phyloP scores from a whole-genome alignment of 1,140 invertebrate species.

The Dolichoris vasculosae region DNA sequence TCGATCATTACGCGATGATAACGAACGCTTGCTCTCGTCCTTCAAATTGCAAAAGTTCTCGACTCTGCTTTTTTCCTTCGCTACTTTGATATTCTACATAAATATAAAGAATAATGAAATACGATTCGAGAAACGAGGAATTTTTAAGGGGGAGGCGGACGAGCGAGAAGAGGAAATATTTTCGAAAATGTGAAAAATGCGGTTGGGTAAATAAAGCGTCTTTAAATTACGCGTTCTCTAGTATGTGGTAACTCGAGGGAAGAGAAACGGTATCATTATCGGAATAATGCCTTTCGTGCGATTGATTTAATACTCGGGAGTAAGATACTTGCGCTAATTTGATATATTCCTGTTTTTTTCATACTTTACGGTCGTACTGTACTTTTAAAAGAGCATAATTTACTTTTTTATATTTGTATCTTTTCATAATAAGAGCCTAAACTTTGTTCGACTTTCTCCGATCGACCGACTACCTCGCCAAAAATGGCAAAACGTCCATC shows the following conservation, averaged over 20 bases:
- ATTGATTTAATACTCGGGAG: background rate
- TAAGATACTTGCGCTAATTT: background rate
- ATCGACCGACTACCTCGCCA: background rate
- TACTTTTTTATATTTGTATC: too few relatives aligned
- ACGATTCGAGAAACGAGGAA: background rate
- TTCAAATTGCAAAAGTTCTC: background rate
- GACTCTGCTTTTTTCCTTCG: background rate
- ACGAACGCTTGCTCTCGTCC: background rate
- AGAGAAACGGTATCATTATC: background rate
- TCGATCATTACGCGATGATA: conserved; percentile 37
- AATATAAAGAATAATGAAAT: background rate
- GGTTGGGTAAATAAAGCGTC: background rate
- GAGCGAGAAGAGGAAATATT: too few relatives aligned
- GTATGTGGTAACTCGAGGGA: background rate
- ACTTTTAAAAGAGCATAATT: too few relatives aligned
- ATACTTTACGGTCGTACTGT: too few relatives aligned
- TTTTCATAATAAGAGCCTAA: too few relatives aligned
- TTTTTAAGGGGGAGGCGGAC: background rate
- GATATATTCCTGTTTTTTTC: background rate
- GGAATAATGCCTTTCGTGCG: background rate
- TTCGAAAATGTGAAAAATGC: background rate
- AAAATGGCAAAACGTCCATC: too few relatives aligned
- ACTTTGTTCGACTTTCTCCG: too few relatives aligned
- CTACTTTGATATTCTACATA: conserved; percentile 3
- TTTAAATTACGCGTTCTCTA: background rate